phyloP scores from a whole-genome alignment of 2,797 vertebrate species.

The Enteromius mattozi region DNA sequence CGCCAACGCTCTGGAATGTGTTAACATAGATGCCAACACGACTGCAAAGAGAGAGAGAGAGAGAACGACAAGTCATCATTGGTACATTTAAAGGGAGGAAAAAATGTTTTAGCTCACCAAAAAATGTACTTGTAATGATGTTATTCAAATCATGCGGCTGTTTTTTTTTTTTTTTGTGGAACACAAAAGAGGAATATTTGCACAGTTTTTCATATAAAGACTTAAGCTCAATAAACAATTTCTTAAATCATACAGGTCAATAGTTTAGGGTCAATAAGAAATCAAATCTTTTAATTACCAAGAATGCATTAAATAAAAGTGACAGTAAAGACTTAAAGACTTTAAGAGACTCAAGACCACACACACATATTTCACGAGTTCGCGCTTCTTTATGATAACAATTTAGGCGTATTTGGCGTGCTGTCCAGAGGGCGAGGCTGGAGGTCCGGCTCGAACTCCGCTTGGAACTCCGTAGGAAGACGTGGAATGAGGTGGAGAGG shows the following conservation, averaged over 20 bases:
- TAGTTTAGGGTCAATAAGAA: not conserved
- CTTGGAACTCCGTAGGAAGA: too few species aligned
- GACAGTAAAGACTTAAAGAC: not conserved
- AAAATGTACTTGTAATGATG: not conserved
- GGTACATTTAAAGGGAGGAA: not conserved
- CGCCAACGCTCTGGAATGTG: slow-evolving; percentile 93
- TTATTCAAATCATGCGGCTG: not conserved
- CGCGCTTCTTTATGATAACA: too few species aligned
- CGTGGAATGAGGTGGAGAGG: too few species aligned
- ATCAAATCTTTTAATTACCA: not conserved
- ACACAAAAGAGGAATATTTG: not conserved
- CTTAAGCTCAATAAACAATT: not conserved
- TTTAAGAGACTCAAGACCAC: too few species aligned
- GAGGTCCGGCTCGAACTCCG: too few species aligned
- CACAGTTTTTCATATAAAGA: not conserved
- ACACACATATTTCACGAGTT: too few species aligned
- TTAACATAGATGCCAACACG: slow-evolving; percentile 96
- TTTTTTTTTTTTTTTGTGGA: not conserved
- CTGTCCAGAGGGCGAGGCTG: too few species aligned
- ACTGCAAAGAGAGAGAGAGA: slow-evolving; percentile 68
- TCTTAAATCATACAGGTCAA: not conserved
- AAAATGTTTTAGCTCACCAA: not conserved
- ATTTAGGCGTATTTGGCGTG: too few species aligned
- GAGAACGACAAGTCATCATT: not conserved
- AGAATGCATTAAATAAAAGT: not conserved